Evolutionary conservation across 1,140 invertebrate genomes (phyloP).

Genomic region (Araneus ventricosus): DNA sequence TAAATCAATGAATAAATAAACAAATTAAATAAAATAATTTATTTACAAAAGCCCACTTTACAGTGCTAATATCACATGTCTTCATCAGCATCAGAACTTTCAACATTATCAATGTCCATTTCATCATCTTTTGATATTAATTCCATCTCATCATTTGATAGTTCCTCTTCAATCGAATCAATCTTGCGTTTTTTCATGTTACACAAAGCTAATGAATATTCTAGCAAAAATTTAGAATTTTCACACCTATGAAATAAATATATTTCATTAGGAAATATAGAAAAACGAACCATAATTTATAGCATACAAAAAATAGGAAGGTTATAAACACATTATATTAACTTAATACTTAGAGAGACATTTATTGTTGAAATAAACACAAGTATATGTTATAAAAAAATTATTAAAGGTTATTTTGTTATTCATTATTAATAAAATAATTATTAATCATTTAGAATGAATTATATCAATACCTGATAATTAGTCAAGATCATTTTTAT

Average conservation of each 20-base stretch:
- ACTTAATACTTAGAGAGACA: too few species aligned
- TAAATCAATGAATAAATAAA: background rate
- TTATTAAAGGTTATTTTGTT: too few species aligned
- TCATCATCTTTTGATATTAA: background rate
- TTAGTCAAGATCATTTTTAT: too few species aligned
- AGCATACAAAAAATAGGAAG: too few species aligned
- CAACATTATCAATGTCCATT: background rate
- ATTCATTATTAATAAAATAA: too few species aligned
- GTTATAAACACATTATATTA: too few species aligned
- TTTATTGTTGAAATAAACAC: background rate
- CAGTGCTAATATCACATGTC: background rate
- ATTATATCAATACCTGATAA: too few species aligned
- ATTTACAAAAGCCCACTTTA: background rate
- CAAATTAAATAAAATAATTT: background rate
- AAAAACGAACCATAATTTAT: background rate
- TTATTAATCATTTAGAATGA: too few species aligned
- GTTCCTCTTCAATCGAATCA: background rate
- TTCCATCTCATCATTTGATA: background rate
- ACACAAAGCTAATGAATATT: slow-evolving; percentile 47
- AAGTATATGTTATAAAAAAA: background rate
- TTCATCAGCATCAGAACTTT: background rate
- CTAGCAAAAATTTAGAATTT: slow-evolving; percentile 35
- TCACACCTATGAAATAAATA: slow-evolving; percentile 42
- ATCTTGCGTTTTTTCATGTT: slow-evolving; percentile 45
- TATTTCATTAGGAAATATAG: background rate